Evolutionary conservation across 2,888 invertebrate species (phyloP).

Genomic region (Dysmachus trigonus): DNA sequence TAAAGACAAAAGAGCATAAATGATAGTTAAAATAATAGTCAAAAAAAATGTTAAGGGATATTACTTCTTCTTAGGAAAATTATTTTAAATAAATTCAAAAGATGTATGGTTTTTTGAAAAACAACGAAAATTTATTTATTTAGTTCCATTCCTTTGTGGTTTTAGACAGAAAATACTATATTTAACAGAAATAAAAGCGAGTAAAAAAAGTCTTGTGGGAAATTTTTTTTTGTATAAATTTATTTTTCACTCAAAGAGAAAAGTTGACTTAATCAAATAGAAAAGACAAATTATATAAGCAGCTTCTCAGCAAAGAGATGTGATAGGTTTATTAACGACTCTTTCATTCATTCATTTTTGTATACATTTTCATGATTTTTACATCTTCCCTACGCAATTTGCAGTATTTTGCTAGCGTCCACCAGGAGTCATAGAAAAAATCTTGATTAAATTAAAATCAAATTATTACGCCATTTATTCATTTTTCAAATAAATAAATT

Average conservation of each 20-base stretch:
- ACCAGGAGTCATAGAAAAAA: background rate
- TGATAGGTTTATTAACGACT: background rate
- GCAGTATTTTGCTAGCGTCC: background rate
- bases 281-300: background rate
- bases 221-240: conserved; percentile 5
- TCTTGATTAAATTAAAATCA: background rate
- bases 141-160: background rate
- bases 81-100: background rate
- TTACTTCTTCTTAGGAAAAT: background rate
- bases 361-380: background rate
- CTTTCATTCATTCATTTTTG: background rate
- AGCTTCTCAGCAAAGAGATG: background rate
- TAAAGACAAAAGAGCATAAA: conserved; percentile 16
- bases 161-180: background rate
- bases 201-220: conserved; percentile 19
- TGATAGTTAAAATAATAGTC: background rate
- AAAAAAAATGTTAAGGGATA: conserved; percentile 27
- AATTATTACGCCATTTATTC: background rate
- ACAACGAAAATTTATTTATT: conserved; percentile 38
- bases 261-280: background rate
- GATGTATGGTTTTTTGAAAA: too few species aligned
- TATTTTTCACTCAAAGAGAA: background rate
- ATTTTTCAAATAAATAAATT: conserved; percentile 27
- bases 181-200: background rate
- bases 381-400: background rate